These are phyloP conservation scores for Andrena camellia DNA, from an alignment of 2,888 invertebrate genomes.

Conservation along the genomic window DNA sequence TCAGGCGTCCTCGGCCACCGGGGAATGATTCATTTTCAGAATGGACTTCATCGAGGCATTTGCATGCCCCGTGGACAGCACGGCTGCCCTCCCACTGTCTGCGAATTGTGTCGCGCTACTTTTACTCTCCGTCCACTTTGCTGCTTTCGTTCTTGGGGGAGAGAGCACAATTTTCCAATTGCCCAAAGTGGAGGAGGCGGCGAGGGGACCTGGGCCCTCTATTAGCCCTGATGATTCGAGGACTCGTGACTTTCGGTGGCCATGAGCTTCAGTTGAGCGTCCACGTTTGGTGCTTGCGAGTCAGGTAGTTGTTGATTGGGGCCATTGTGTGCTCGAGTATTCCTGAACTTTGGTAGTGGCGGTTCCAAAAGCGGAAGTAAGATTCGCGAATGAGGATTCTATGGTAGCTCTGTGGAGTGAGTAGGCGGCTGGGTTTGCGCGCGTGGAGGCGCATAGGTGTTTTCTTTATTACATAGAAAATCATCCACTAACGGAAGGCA, in stretches of 20 bases:
- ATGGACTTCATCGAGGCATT: constrained; percentile 60
- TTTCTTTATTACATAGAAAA: constrained; percentile 33
- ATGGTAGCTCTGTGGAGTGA: background rate
- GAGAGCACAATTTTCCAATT: constrained; percentile 1
- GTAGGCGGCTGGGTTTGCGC: background rate
- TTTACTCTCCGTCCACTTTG: background rate
- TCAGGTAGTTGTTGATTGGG: too few relatives aligned
- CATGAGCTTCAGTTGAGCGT: too few relatives aligned
- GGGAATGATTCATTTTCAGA: constrained; percentile 68
- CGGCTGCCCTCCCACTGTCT: constrained; percentile 29
- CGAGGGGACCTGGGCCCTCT: background rate
- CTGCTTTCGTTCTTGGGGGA: background rate
- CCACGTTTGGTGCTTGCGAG: too few relatives aligned
- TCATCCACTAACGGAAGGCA: constrained; percentile 44
- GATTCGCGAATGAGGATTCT: too few relatives aligned
- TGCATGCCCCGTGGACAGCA: constrained; percentile 55
- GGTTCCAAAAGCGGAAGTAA: background rate
- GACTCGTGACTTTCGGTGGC: background rate
- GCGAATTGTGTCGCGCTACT: constrained; percentile 43
- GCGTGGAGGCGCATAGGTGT: background rate
- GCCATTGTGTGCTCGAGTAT: too few relatives aligned
- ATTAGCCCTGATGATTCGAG: background rate
- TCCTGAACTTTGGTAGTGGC: background rate
- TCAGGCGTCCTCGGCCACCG: constrained; percentile 68
- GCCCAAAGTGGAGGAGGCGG: background rate